Percentiles rank a stretch among this genome's conserved stretches.
These are phyloP conservation scores for Osmoderma eremita DNA, from an alignment of 2,888 invertebrate genomes.

Conservation along the genomic window DNA sequence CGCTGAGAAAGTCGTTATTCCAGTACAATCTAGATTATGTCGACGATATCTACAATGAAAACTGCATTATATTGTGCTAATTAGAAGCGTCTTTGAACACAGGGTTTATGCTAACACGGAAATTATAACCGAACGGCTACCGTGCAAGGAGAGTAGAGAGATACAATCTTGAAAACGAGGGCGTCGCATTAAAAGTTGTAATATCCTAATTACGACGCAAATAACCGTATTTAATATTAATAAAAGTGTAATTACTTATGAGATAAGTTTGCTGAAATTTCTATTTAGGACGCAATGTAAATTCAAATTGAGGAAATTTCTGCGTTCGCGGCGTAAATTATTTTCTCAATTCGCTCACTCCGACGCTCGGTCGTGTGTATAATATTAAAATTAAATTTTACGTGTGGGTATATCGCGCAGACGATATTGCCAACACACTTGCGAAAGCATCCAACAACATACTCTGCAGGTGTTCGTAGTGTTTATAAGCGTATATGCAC, in stretches of 20 bases:
- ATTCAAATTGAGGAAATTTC: constrained; percentile 37
- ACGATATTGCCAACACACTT: constrained; percentile 14
- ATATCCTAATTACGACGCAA: constrained; percentile 36
- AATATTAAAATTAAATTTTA: constrained; percentile 32
- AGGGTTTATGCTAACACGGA: constrained; percentile 2
- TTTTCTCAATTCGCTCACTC: constrained; percentile 23
- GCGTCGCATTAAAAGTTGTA: constrained; percentile 34
- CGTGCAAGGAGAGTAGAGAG: constrained; percentile 8
- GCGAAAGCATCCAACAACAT: constrained; percentile 21
- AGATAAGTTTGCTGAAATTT: constrained; percentile 38
- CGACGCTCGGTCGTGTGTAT: constrained; percentile 11
- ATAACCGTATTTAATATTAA: constrained; percentile 39
- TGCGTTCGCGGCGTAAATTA: constrained; percentile 22
- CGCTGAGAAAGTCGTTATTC: constrained; percentile 9
- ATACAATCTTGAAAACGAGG: constrained; percentile 33
- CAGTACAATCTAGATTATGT: constrained; percentile 8
- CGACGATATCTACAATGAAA: constrained; percentile 5
- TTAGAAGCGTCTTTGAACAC: not conserved
- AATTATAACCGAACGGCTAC: constrained; percentile 1
- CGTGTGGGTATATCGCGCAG: not conserved
- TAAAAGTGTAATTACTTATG: constrained; percentile 40
- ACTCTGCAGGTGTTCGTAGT: constrained; percentile 12
- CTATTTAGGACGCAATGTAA: constrained; percentile 32
- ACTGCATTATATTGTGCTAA: not conserved
- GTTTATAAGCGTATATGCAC: not conserved